Evolutionary conservation across 1,140 invertebrate genomes (phyloP), one percentile per base, ranked within the genome.

Genomic region (Popillia japonica): DNA sequence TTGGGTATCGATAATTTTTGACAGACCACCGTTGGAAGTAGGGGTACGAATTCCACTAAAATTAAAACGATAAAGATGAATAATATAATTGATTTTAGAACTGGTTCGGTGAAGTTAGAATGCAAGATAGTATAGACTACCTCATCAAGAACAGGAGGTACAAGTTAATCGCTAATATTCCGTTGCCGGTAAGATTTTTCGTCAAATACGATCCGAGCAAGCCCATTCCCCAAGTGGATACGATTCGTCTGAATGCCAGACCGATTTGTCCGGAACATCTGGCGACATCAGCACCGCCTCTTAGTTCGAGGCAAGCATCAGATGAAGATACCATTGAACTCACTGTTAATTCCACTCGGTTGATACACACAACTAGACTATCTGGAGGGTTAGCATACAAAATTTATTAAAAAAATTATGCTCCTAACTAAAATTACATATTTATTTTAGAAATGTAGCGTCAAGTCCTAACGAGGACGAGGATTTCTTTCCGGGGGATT

Each of bases 21-120:
- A 86, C 72, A 76, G 79, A 23, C 79, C 76, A 3, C 82, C 83
- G 0, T 79, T 81, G 42, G 59, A 84, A 55, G 72, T 86, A 61
- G 85, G 84, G 72, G 85, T 85, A 79, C 81, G 78, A 81, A 48
- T 48, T 11, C 17, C 4, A 4, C 11, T 10, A 48, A 48, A 1
- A 14, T 4, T 68, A 3, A 17, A 8, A 22, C 1, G n/a, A n/a
- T n/a, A n/a, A n/a, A n/a, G n/a, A n/a, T n/a, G n/a, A n/a, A n/a
- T n/a, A n/a, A n/a, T n/a, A 40, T 4, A 34, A 40, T 17, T 48
- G 74, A 75, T 82, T 85, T 6, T 72, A 87, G 86, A 87, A 87
- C 64, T 87, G 85, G 85, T 87, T 87, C 76, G 86, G 86, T 9
- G 83, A 86, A 78, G 82, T 86, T 0, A 77, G 78, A 79, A 83